Evolutionary conservation across 2,797 vertebrate genomes (phyloP), one percentile per base, ranked within the genome.

Genomic region (Gadopsis bispinosus): DNA sequence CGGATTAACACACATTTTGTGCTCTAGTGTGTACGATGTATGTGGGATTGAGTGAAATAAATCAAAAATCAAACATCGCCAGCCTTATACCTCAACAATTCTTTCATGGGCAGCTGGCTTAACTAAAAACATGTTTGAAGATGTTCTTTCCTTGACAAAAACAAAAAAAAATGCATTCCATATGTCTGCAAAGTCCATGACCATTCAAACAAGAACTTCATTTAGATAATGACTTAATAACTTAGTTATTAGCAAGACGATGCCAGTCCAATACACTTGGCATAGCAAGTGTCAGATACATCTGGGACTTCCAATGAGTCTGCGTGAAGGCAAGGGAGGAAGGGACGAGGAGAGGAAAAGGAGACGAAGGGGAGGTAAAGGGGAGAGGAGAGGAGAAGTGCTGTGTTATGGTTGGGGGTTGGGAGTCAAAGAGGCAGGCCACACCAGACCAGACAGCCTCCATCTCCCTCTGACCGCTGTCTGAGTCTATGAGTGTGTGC

Each of bases 401-500:
- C 62, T 77, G 75, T 64, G 43, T 87, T 91, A 63, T 78, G 74
- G 79, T 62, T 81, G 85, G 87, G 89, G 90, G 89, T 83, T 87
- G 89, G 88, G 90, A 87, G 83, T 91, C 83, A 85, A 63, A 87
- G 81, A 88, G 73, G 72, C 73, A 87, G 73, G 63, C 80, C 82
- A 85, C 73, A 73, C 80, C 61, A 85, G 86, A 87, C 89, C 87
- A 93, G 91, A 92, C 91, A 90, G 82, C 81, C 87, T 82, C 75
- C 69, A 79, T 88, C 82, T 89, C 84, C 67, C 89, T 81, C 77
- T 88, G 85, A 89, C 87, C 87, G 83, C 82, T 63, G 82, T 87
- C 83, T 89, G 85, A 74, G 83, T 87, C 33, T 83, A 29, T 79
- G 69, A 62, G 47, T 33, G 62, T 69, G 70, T 66, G 62, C 29